Evolutionary conservation across 2,797 vertebrate genomes (phyloP), one percentile per base, ranked within the genome.

Genomic region (Mormyrus hasselquistii): DNA sequence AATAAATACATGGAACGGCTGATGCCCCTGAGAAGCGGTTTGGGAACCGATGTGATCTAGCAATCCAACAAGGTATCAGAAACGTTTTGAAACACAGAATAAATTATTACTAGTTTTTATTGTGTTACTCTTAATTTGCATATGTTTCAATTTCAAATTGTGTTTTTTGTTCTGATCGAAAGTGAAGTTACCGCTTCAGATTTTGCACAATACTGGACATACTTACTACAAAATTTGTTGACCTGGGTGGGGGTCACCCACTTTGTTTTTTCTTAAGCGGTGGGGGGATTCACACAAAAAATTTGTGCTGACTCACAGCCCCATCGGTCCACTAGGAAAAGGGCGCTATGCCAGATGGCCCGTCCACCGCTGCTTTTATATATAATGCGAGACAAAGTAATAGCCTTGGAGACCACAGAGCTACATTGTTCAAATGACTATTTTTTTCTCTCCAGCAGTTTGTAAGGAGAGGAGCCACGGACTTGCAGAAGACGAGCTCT

Each of bases 401-500:
- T 84, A 22, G n/a, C 49, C 9, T 84, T 25, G 79, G 47, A 83
- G 12, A 79, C 41, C 14, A 47, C 38, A 79, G 41, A 79, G 41
- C 29, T 41, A 47, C 73, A 79, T n/a, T 79, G 73, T n/a, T n/a
- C 73, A 79, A 79, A 79, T 44, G 2, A 79, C 34, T 44, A 6
- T 50, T 41, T 87, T 38, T 57, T 7, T 38, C 53, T 87, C 34
- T 41, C n/a, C 94, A 95, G 91, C 91, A 89, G 90, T 93, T 89
- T 95, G 95, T 88, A 65, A 93, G n/a, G 94, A 93, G 88, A 95
- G 94, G 91, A 94, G 93, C 1, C 95, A 95, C 87, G 94, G 95
- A 0, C 97, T 97, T 0, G 97, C 97, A 0, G 98, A 99, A 93
- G 96, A 98, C 8, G 94, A 96, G 0, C 97, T 99, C 93, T 99